phyloP scores from a whole-genome alignment of 2,888 invertebrate genomes.

The Phyllotreta striolata region DNA sequence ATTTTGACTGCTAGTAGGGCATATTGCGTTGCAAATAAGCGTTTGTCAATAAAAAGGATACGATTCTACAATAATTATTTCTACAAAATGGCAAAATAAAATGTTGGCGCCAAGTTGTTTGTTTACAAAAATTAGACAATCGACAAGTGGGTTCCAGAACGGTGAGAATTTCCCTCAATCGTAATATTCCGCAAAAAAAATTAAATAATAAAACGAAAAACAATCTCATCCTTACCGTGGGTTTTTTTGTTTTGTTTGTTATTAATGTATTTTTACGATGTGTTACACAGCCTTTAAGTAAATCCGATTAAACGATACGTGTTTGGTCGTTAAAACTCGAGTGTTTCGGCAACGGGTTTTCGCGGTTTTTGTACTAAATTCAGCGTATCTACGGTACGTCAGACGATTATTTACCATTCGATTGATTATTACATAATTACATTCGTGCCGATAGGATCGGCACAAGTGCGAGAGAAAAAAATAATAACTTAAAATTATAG shows the following conservation, averaged over 20 bases:
- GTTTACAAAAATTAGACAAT: slow-evolving; percentile 44
- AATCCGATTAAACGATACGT: slow-evolving; percentile 52
- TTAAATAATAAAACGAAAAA: too few relatives aligned
- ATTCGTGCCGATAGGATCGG: slow-evolving; percentile 59
- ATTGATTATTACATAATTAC: slow-evolving; percentile 61
- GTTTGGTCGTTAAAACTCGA: slow-evolving; percentile 55
- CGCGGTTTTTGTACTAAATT: slow-evolving; percentile 60
- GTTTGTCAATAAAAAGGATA: neutral
- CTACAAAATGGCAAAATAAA: slow-evolving; percentile 9
- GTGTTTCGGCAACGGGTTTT: slow-evolving; percentile 56
- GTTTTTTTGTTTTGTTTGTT: slow-evolving; percentile 29
- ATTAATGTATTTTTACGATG: slow-evolving; percentile 54
- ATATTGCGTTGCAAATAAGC: too few relatives aligned
- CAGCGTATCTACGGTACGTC: slow-evolving; percentile 57
- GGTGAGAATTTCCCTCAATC: too few relatives aligned
- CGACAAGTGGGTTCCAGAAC: slow-evolving; percentile 49
- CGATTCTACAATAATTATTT: neutral
- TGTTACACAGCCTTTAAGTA: slow-evolving; percentile 55
- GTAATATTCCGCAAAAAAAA: too few relatives aligned
- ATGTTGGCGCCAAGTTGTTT: slow-evolving; percentile 47
- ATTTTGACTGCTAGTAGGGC: too few relatives aligned
- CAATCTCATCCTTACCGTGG: neutral
- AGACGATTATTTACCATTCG: slow-evolving; percentile 52
- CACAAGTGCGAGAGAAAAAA: slow-evolving; percentile 47
- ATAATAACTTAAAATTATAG: slow-evolving; percentile 61